phyloP scores from a whole-genome alignment of 2,797 vertebrate genomes.

The Botia almorhae region DNA sequence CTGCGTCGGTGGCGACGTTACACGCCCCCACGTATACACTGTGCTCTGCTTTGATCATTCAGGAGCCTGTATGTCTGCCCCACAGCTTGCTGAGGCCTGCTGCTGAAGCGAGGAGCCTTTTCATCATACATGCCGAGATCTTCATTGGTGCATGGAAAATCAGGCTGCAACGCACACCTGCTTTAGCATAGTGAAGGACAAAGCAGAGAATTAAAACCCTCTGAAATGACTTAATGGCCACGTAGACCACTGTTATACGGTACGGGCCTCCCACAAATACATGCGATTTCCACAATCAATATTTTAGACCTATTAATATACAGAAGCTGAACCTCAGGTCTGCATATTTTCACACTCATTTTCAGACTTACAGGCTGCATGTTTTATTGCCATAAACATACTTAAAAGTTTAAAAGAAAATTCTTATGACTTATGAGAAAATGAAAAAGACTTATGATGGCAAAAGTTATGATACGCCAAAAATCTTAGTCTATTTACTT shows the following conservation, averaged over 20 bases:
- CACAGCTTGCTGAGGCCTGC: constrained; percentile 36
- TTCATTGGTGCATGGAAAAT: constrained; percentile 58
- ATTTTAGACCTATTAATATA: constrained; percentile 30
- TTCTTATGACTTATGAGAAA: neutral
- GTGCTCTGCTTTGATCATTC: constrained; percentile 50
- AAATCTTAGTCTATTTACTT: neutral
- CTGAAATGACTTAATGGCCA: constrained; percentile 46
- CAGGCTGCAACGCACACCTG: constrained; percentile 50
- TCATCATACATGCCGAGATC: constrained; percentile 52
- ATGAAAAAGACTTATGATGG: neutral
- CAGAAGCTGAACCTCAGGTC: constrained; percentile 27
- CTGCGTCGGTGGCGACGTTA: constrained; percentile 73
- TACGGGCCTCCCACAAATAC: constrained; percentile 44
- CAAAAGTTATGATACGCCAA: neutral
- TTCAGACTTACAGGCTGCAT: constrained; percentile 1
- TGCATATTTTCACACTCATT: too few species aligned
- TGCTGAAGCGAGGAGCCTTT: constrained; percentile 42
- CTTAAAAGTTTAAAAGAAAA: too few species aligned
- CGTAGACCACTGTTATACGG: constrained; percentile 46
- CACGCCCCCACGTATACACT: constrained; percentile 39
- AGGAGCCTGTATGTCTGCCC: constrained; percentile 52
- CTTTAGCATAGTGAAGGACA: constrained; percentile 30
- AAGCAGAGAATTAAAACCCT: constrained; percentile 39
- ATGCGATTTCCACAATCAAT: constrained; percentile 48
- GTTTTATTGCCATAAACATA: too few species aligned